Evolutionary conservation across 2,888 invertebrate genomes (phyloP).

Genomic region (Caenorhabditis angaria): DNA sequence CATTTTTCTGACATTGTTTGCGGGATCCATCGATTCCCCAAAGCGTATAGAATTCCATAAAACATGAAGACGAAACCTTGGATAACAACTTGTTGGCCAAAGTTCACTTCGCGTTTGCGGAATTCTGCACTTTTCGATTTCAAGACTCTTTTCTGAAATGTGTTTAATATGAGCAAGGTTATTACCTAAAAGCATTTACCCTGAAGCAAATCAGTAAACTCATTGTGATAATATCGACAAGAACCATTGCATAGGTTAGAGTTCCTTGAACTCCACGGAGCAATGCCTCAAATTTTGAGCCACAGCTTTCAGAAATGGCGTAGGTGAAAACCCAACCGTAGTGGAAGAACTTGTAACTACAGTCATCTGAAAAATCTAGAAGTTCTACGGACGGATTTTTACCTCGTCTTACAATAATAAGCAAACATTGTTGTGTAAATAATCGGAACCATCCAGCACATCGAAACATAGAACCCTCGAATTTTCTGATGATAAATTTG

Average conservation of each 20-base stretch:
- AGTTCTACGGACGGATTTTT: not conserved
- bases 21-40: constrained; percentile 15
- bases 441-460: not conserved
- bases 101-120: constrained; percentile 17
- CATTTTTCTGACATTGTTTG: constrained; percentile 12
- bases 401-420: not conserved
- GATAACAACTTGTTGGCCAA: constrained; percentile 17
- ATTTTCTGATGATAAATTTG: not conserved
- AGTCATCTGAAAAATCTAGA: not conserved
- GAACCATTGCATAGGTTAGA: constrained; percentile 3
- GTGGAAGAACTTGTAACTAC: not conserved
- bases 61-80: constrained; percentile 21
- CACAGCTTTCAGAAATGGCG: not conserved
- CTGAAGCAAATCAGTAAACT: not conserved
- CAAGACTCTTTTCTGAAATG: constrained; percentile 13
- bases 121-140: not conserved
- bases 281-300: not conserved
- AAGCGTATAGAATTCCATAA: constrained; percentile 19
- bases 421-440: not conserved
- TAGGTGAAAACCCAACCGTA: not conserved
- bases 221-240: constrained; percentile 14
- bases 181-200: not conserved
- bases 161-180: no score
- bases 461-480: not conserved
- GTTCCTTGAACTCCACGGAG: not conserved